Base-by-base conservation (phyloP, 2,888 invertebrate species). In the Stenodera caucasica region DNA sequence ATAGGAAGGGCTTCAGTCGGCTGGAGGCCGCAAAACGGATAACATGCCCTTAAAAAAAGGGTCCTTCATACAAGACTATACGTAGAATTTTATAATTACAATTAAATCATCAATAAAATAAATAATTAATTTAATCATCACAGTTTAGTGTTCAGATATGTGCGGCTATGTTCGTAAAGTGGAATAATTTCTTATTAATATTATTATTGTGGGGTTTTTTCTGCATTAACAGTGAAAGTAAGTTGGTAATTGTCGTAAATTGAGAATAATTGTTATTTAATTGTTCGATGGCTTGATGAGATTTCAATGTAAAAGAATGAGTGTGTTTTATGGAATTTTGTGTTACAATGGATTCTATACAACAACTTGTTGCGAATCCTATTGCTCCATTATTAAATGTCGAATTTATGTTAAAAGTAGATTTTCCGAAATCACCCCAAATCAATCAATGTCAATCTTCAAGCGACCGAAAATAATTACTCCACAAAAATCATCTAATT, bases 21-120 rank as follows among this genome's bases (percentile, higher is more conserved):
- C 58, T 53, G 51, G 58, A 58, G 58, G 58, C 58, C 58, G 58
- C 58, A 53, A 30, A 50, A 37, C 58, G 58, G 53, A 37, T 33
- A 58, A 58, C 58, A 58, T 58, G 58, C 58, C 58, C 51, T 37
- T 30, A 12, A 53, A 33, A 29, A 37, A 37, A 58, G 53, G 53
- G 53, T 54, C 32, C 49, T 49, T 12, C 35, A 29, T 18, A 18
- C 53, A 58, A 30, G 58, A 58, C 58, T 40, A 58, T 21, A 58
- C 58, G 58, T 58, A 58, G 53, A 57, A 21, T 57, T 53, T 33
- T 6, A 8, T 11, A 12, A 6, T 40, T 26, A 26, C 4, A 26
- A 26, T n/a, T 11, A 21, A 18, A 3, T 21, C 11, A 5, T 8
- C 1, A 37, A 14, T 8, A 15, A 14, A 7, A 14, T 5, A 35